Conservation (phyloP, 2,797 vertebrate species). For the Pipistrellus pipistrellus region DNA sequence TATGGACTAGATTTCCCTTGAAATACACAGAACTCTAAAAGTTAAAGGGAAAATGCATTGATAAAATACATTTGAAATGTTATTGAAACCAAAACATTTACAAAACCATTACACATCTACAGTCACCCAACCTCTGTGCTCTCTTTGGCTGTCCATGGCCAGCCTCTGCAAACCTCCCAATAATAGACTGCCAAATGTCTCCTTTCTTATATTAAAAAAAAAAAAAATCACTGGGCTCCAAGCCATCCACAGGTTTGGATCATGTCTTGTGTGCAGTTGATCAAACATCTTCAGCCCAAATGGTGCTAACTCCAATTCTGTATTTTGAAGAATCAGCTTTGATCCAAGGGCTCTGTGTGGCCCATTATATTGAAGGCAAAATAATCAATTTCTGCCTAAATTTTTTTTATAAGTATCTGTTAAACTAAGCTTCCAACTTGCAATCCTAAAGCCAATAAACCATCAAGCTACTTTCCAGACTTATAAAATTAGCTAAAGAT, state of each 20-base stretch:
- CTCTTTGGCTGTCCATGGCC: conserved; percentile 14
- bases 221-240: background rate
- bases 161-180: background rate
- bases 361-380: conserved; percentile 41
- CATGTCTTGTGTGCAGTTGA: background rate
- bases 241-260: conserved; percentile 47
- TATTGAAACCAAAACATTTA: conserved; percentile 82
- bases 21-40: conserved; percentile 82
- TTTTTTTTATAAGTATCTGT: conserved; percentile 66
- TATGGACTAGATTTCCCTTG: conserved; percentile 79
- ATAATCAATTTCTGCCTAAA: conserved; percentile 42
- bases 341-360: background rate
- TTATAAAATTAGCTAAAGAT: conserved; percentile 75
- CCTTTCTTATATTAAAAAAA: background rate
- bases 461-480: conserved; percentile 47
- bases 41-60: conserved; percentile 73
- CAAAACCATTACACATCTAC: conserved; percentile 73
- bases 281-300: conserved; percentile 45
- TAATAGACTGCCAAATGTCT: conserved; percentile 38
- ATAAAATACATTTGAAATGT: conserved; percentile 79
- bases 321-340: conserved; percentile 43
- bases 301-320: background rate
- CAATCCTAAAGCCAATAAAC: conserved; percentile 57
- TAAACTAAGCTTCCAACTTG: conserved; percentile 60
- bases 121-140: conserved; percentile 48